A percentile compares a stretch with the other conserved stretches of the same genome.
phyloP scores from a whole-genome alignment of 2,797 vertebrate species.

The Poecilia velifera region DNA sequence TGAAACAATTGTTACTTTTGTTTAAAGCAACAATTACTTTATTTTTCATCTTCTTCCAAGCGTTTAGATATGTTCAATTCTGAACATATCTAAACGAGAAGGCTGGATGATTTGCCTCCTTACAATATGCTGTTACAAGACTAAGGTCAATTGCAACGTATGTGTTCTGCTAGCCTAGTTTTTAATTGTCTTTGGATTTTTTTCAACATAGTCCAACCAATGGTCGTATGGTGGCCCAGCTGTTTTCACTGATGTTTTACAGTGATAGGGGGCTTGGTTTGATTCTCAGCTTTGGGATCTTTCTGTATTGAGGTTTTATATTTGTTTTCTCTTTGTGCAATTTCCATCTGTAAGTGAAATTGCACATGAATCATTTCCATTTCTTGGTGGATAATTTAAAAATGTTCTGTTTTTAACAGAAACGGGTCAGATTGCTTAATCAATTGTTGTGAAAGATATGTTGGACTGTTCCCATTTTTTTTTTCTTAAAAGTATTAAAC shows the following conservation, averaged over 20 bases:
- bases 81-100: background rate
- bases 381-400: background rate
- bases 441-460: background rate
- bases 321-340: too few species aligned
- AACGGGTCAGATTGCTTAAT: background rate
- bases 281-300: background rate
- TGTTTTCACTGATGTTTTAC: background rate
- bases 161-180: background rate
- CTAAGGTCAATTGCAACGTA: background rate
- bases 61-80: background rate
- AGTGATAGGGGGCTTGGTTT: background rate
- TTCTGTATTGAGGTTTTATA: background rate
- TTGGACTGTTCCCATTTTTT: background rate
- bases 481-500: too few species aligned
- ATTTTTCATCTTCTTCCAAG: background rate
- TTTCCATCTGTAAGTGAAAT: too few species aligned
- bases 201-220: background rate
- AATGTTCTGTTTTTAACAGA: background rate
- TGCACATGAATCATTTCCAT: background rate
- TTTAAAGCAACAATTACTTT: background rate
- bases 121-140: background rate
- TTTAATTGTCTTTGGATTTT: background rate
- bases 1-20: background rate
- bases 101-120: background rate
- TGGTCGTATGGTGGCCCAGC: background rate